Conservation (phyloP, 2,797 vertebrate species). For the Anas bernieri region DNA sequence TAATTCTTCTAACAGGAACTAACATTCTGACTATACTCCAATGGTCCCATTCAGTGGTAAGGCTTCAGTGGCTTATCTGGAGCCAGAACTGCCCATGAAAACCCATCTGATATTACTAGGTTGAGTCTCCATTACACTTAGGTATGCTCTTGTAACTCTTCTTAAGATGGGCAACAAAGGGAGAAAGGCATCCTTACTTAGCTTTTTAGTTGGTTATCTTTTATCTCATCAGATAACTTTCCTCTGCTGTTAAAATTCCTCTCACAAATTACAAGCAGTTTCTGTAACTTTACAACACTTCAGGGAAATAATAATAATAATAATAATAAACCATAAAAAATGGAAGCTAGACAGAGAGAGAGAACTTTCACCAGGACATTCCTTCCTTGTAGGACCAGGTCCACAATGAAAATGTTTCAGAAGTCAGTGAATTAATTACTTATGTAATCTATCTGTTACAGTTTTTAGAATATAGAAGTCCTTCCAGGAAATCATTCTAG, state of each 20-base stretch:
- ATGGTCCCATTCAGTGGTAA: not conserved
- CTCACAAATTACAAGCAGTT: not conserved
- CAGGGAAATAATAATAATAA: too few species aligned
- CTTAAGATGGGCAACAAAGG: not conserved
- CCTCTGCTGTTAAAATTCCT: not conserved
- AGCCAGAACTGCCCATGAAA: not conserved
- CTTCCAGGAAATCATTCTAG: constrained; percentile 30
- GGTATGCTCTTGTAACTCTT: not conserved
- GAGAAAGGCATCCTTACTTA: not conserved
- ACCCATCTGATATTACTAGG: not conserved
- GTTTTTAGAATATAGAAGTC: not conserved
- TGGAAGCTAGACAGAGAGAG: not conserved
- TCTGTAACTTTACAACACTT: not conserved
- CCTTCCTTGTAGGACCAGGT: too few species aligned
- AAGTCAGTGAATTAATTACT: not conserved
- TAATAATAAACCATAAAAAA: not conserved
- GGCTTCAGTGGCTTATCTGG: not conserved
- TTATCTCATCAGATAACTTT: not conserved
- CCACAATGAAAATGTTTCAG: not conserved
- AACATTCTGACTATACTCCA: not conserved
- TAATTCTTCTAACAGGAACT: not conserved
- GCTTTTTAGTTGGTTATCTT: not conserved
- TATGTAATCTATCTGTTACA: not conserved
- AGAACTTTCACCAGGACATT: not conserved
- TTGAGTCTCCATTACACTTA: not conserved